These are phyloP conservation scores for Gryllus bimaculatus DNA, from an alignment of 1,140 invertebrate species.

Conservation along the genomic window DNA sequence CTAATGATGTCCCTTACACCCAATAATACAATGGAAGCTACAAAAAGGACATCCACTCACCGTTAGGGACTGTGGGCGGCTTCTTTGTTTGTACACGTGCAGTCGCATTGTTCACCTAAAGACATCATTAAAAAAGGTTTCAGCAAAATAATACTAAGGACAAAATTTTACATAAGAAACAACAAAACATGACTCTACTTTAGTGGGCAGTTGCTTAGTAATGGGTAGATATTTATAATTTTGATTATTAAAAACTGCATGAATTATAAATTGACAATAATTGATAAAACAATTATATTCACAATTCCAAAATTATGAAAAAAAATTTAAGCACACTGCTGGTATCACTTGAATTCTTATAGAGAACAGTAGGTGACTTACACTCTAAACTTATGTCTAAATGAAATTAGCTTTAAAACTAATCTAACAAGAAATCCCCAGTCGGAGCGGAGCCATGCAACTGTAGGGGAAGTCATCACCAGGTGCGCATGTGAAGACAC, in stretches of 20 bases:
- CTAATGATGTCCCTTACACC: neutral
- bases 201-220: neutral
- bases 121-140: slow-evolving; percentile 12
- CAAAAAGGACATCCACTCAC: slow-evolving; percentile 46
- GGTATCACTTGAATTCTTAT: neutral
- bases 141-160: neutral
- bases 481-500: slow-evolving; percentile 18
- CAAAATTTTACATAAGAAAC: neutral
- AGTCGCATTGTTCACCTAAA: slow-evolving; percentile 94
- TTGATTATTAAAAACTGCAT: neutral
- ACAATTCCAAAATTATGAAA: neutral
- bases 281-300: neutral
- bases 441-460: slow-evolving; percentile 17
- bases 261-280: neutral
- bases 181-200: neutral
- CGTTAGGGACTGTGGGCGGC: slow-evolving; percentile 83
- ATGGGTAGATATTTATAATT: neutral
- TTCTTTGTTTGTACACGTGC: slow-evolving; percentile 97
- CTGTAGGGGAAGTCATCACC: slow-evolving; percentile 18
- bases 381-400: slow-evolving; percentile 8
- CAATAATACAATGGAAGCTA: neutral
- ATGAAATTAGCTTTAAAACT: slow-evolving; percentile 15
- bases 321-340: neutral
- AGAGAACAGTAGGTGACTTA: slow-evolving; percentile 4
- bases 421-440: slow-evolving; percentile 15